Evolutionary conservation across 2,113 vertebrate species (phyloP).

Genomic region (Brachirus orientalis): DNA sequence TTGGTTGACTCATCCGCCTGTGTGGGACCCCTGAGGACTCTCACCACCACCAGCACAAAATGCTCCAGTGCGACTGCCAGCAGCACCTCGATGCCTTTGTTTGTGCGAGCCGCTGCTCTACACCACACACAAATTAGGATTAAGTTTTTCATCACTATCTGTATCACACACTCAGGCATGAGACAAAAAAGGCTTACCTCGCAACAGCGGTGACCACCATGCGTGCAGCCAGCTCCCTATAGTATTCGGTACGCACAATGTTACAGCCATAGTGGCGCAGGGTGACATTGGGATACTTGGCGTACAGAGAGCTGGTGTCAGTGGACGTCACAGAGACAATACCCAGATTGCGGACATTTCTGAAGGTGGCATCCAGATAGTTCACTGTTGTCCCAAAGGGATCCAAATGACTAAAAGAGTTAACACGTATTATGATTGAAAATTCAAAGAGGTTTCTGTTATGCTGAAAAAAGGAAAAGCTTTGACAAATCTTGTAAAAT

Average conservation of each 20-base stretch:
- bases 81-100: slow-evolving; percentile 96
- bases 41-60: slow-evolving; percentile 94
- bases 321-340: slow-evolving; percentile 95
- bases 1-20: slow-evolving; percentile 90
- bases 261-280: slow-evolving; percentile 92
- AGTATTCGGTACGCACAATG: slow-evolving; percentile 95
- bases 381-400: slow-evolving; percentile 94
- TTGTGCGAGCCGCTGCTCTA: slow-evolving; percentile 94
- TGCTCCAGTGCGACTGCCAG: slow-evolving; percentile 94
- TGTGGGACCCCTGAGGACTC: slow-evolving; percentile 90
- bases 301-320: slow-evolving; percentile 92
- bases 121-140: neutral
- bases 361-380: slow-evolving; percentile 95
- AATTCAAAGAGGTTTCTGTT: neutral
- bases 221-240: slow-evolving; percentile 92
- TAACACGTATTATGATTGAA: neutral
- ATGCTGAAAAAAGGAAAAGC: neutral
- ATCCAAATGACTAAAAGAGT: slow-evolving; percentile 89
- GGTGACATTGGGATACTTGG: slow-evolving; percentile 92
- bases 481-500: too few species aligned
- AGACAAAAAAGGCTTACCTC: slow-evolving; percentile 79
- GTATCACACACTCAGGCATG: neutral
- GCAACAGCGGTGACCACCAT: slow-evolving; percentile 89
- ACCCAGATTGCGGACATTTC: slow-evolving; percentile 92
- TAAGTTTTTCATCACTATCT: neutral